Percentiles rank a stretch among this genome's conserved stretches.
Conservation (phyloP, 2,888 invertebrate genomes). For the Cantharis lateralis region DNA sequence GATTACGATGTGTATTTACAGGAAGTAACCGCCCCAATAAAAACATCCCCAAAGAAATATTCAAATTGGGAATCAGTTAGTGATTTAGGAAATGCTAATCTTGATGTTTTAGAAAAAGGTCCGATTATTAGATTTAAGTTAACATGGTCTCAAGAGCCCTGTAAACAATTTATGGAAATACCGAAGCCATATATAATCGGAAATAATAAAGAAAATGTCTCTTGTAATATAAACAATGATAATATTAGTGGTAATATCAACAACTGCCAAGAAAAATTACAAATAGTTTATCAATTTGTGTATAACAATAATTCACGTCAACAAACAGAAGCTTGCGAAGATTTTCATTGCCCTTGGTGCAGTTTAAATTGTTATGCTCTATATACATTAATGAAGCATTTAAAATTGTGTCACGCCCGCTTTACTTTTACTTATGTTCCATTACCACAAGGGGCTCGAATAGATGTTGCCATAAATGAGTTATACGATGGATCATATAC, state of each 20-base stretch:
- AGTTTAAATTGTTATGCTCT: constrained; percentile 85
- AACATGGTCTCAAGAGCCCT: constrained; percentile 79
- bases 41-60: constrained; percentile 68
- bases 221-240: constrained; percentile 41
- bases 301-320: constrained; percentile 94
- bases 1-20: constrained; percentile 88
- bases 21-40: constrained; percentile 63
- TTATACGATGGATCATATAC: constrained; percentile 94
- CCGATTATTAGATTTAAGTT: constrained; percentile 85
- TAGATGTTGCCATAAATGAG: constrained; percentile 95
- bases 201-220: constrained; percentile 55
- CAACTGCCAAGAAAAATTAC: constrained; percentile 62
- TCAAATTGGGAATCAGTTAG: constrained; percentile 73
- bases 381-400: constrained; percentile 89
- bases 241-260: constrained; percentile 31
- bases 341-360: constrained; percentile 96
- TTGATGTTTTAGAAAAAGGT: constrained; percentile 78
- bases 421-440: constrained; percentile 92
- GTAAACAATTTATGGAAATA: constrained; percentile 68
- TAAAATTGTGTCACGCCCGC: constrained; percentile 90
- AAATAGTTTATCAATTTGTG: constrained; percentile 94
- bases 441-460: constrained; percentile 74
- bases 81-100: constrained; percentile 58
- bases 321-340: constrained; percentile 92
- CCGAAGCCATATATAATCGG: constrained; percentile 61